These are phyloP conservation scores for Phoenicopterus ruber DNA, from an alignment of 2,113 vertebrate species.

Conservation along the genomic window DNA sequence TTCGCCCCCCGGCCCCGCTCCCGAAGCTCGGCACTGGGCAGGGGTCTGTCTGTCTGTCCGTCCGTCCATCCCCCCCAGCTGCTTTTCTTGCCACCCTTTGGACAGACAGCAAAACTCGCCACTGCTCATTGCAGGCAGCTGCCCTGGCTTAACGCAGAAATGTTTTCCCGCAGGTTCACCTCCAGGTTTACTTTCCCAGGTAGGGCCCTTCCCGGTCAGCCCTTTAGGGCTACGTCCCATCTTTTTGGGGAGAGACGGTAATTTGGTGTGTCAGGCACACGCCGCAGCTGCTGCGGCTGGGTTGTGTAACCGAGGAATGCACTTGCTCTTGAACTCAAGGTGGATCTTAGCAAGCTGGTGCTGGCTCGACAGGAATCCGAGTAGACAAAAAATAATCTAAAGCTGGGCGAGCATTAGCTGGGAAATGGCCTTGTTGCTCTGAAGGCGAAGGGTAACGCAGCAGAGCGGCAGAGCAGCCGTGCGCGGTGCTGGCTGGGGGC, in stretches of 20 bases:
- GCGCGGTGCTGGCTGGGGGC: not conserved
- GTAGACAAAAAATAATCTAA: not conserved
- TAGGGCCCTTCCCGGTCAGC: not conserved
- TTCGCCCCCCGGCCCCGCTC: not conserved
- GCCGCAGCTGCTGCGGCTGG: constrained; percentile 40
- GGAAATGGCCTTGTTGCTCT: not conserved
- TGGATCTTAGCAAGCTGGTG: constrained; percentile 9
- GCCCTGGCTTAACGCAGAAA: not conserved
- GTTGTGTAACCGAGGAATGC: constrained; percentile 28
- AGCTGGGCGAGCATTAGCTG: not conserved
- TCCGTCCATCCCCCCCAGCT: not conserved
- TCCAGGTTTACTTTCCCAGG: not conserved
- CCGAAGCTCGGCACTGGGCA: not conserved
- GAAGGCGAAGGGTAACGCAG: not conserved
- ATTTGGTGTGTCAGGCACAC: not conserved
- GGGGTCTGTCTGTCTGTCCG: not conserved
- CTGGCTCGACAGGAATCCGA: constrained; percentile 5
- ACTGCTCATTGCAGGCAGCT: not conserved
- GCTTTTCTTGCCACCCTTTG: not conserved
- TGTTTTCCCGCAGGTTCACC: not conserved
- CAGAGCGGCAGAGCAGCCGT: accelerated
- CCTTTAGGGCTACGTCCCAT: not conserved
- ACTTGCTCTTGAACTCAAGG: constrained; percentile 27
- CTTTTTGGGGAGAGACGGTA: not conserved
- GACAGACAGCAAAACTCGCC: not conserved